Percentiles rank a stretch among this genome's conserved stretches.
Evolutionary conservation across 2,113 vertebrate genomes (phyloP).

Genomic region (Microcebus ravelobensis): DNA sequence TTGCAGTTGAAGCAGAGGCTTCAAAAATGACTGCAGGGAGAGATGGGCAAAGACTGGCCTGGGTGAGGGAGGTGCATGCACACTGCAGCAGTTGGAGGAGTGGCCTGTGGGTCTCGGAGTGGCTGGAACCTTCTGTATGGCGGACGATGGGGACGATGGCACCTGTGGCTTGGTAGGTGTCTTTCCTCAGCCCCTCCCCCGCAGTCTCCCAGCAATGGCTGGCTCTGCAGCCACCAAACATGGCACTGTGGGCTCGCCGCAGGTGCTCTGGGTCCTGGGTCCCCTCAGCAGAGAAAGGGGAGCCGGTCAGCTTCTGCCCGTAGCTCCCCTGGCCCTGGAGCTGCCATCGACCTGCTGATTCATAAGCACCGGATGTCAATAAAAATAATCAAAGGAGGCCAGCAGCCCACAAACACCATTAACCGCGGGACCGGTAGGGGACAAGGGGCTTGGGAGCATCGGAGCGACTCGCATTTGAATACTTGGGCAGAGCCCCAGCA

Average conservation of each 20-base stretch:
- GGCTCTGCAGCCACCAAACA: not conserved
- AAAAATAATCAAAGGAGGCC: slow-evolving; percentile 81
- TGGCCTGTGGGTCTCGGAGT: rapidly evolving
- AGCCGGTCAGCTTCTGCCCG: slow-evolving; percentile 22
- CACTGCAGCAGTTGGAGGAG: not conserved
- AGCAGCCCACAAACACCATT: slow-evolving; percentile 78
- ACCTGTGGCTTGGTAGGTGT: not conserved
- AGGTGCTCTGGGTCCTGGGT: not conserved
- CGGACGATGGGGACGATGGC: not conserved
- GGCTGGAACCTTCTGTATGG: rapidly evolving
- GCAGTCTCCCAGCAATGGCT: not conserved
- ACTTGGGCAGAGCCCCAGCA: slow-evolving; percentile 5
- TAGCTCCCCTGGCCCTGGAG: slow-evolving; percentile 42
- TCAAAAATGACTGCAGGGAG: not conserved
- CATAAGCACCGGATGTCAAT: slow-evolving; percentile 72
- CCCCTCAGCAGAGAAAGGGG: not conserved
- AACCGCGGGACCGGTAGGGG: slow-evolving; percentile 70
- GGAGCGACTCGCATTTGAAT: slow-evolving; percentile 44
- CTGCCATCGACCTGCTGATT: slow-evolving; percentile 62
- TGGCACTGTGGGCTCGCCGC: not conserved
- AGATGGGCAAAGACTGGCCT: not conserved
- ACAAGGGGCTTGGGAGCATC: slow-evolving; percentile 59
- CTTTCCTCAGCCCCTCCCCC: rapidly evolving
- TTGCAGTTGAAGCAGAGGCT: not conserved
- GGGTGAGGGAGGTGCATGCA: not conserved